Conservation (phyloP, 1,140 invertebrate genomes). For the Pogonognathellus flavescens region DNA sequence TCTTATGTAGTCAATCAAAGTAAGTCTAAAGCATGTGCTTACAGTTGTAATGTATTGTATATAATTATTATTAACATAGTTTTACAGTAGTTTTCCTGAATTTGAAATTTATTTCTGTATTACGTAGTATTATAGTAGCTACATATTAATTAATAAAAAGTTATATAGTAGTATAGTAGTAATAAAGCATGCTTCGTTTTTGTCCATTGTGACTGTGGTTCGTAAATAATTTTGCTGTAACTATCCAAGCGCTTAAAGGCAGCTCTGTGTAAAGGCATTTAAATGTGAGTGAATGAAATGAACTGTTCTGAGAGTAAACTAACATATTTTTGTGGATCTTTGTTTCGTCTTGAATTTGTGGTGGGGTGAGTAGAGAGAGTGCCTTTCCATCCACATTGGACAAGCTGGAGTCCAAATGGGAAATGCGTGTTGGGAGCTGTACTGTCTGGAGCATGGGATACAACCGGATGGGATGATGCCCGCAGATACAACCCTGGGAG, state of each 20-base stretch:
- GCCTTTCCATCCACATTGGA: constrained; percentile 88
- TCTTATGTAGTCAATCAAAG: constrained; percentile 36
- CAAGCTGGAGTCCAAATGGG: constrained; percentile 88
- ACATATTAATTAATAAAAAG: no score
- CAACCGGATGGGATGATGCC: constrained; percentile 84
- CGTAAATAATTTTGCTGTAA: not conserved
- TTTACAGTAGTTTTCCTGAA: no score
- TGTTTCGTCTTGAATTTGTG: not conserved
- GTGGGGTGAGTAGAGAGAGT: constrained; percentile 77
- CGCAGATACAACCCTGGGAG: constrained; percentile 76
- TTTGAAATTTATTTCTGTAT: no score
- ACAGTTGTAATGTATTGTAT: not conserved
- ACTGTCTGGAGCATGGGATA: constrained; percentile 91
- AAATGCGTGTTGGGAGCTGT: constrained; percentile 88
- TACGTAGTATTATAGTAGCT: no score
- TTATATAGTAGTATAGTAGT: not conserved
- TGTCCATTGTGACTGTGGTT: not conserved
- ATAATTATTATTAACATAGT: no score
- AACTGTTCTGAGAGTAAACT: not conserved
- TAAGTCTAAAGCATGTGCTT: constrained; percentile 15
- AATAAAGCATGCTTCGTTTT: not conserved
- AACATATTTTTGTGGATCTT: constrained; percentile 17
- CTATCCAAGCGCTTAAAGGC: not conserved
- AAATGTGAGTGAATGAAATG: not conserved
- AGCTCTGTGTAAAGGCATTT: constrained; percentile 2